Percentiles rank a stretch among this genome's conserved stretches.
phyloP scores from a whole-genome alignment of 2,113 vertebrate species.

The Apodemus sylvaticus region DNA sequence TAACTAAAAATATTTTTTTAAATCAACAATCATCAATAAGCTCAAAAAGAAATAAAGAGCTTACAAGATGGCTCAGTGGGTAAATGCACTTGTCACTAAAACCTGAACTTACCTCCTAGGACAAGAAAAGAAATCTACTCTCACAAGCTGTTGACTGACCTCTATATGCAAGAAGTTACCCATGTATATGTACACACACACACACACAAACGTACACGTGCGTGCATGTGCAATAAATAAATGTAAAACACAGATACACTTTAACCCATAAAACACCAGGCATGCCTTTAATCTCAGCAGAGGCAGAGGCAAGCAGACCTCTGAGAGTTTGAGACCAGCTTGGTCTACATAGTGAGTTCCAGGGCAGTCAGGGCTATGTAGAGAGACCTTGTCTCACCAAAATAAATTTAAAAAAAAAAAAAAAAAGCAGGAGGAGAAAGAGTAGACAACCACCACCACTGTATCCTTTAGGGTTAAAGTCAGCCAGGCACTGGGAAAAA shows the following conservation, averaged over 20 bases:
- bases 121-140: not conserved
- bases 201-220: not conserved
- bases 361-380: not conserved
- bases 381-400: not conserved
- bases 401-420: not conserved
- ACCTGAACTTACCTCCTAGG: not conserved
- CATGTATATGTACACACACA: not conserved
- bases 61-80: not conserved
- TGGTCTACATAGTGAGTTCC: not conserved
- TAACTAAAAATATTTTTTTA: not conserved
- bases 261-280: not conserved
- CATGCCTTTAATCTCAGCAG: not conserved
- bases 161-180: not conserved
- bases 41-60: slow-evolving; percentile 1
- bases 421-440: no score
- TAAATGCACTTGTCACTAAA: not conserved
- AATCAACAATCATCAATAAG: slow-evolving; percentile 5
- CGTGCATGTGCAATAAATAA: not conserved
- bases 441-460: not conserved
- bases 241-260: not conserved
- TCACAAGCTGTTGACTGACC: not conserved
- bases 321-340: not conserved
- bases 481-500: not conserved
- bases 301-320: not conserved
- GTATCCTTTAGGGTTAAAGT: slow-evolving; percentile 29